Conservation (phyloP, 64 coral and sea anemone genomes). For the Trachythela sp. region DNA sequence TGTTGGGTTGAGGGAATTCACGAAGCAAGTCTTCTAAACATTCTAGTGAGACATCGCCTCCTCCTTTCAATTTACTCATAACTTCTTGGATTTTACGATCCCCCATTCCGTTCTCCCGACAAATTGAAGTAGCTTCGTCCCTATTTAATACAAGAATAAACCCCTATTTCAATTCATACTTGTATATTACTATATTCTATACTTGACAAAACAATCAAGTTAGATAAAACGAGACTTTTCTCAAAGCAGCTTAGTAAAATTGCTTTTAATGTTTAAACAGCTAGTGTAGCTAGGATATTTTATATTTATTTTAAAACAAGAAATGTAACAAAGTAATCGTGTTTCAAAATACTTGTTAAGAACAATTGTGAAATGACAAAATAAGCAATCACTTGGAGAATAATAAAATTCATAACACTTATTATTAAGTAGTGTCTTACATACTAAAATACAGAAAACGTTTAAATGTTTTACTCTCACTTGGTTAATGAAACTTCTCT, state of each 20-base stretch:
- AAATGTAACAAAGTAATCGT: not conserved
- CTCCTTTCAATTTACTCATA: constrained; percentile 13
- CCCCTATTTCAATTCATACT: not conserved
- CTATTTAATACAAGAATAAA: not conserved
- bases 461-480: not conserved
- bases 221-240: no score
- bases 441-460: not conserved
- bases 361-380: not conserved
- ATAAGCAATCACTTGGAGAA: not conserved
- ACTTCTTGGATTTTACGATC: constrained; percentile 6
- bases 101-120: not conserved
- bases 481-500: constrained; percentile 21
- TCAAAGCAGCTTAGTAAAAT: no score
- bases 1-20: not conserved
- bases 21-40: not conserved
- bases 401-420: not conserved
- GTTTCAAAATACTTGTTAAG: not conserved
- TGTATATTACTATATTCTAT: not conserved
- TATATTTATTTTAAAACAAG: not conserved
- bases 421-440: not conserved
- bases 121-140: constrained; percentile 17
- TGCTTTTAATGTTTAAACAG: not conserved
- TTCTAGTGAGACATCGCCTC: not conserved
- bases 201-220: not conserved
- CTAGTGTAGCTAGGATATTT: not conserved